Evolutionary conservation across 2,888 invertebrate genomes (phyloP).

Genomic region (Masnerella sp.): DNA sequence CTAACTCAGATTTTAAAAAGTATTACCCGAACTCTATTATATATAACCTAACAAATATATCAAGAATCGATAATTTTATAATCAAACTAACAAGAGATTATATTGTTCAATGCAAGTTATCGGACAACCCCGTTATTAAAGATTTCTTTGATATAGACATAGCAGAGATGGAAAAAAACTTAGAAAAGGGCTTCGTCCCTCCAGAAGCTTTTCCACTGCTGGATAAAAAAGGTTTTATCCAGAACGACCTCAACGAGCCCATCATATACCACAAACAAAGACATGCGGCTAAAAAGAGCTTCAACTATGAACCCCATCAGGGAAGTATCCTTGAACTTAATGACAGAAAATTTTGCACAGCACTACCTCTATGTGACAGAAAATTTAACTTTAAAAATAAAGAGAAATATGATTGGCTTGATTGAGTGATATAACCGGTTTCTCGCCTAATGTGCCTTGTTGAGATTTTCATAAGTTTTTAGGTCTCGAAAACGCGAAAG

Average conservation of each 20-base stretch:
- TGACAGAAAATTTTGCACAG: background rate
- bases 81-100: slow-evolving; percentile 17
- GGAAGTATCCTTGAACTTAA: background rate
- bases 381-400: background rate
- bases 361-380: background rate
- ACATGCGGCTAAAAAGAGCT: background rate
- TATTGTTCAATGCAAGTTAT: background rate
- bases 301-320: background rate
- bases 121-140: background rate
- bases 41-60: slow-evolving; percentile 14
- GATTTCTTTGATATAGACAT: background rate
- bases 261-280: slow-evolving; percentile 4
- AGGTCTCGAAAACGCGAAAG: no score
- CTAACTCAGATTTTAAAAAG: background rate
- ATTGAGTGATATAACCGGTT: no score
- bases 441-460: no score
- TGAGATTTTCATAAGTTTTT: no score
- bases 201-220: slow-evolving; percentile 9
- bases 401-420: background rate
- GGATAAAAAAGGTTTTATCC: slow-evolving; percentile 24
- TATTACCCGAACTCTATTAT: slow-evolving; percentile 6
- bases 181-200: background rate
- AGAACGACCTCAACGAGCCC: background rate
- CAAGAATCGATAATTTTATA: slow-evolving; percentile 30
- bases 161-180: background rate